These are phyloP conservation scores for Gymnodraco acuticeps DNA, from an alignment of 2,797 vertebrate genomes.

Conservation along the genomic window DNA sequence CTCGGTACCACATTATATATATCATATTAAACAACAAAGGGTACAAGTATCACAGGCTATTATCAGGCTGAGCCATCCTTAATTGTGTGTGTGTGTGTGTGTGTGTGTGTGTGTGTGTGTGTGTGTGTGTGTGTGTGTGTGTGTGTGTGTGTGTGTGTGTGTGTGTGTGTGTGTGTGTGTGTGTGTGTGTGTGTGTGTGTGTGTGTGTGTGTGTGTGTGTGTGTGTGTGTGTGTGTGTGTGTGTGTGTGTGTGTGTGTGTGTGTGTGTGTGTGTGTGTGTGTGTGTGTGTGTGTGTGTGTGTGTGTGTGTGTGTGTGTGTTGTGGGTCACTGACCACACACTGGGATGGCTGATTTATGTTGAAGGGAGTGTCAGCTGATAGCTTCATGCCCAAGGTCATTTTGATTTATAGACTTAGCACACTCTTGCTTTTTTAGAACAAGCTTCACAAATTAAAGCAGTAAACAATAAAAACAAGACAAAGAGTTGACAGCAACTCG, in stretches of 20 bases:
- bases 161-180: no score
- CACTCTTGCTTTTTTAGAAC: background rate
- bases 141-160: no score
- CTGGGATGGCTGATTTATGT: slow-evolving; percentile 61
- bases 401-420: slow-evolving; percentile 24
- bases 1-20: background rate
- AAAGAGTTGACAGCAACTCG: no score
- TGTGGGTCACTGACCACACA: slow-evolving; percentile 36
- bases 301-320: no score
- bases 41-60: background rate
- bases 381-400: slow-evolving; percentile 46
- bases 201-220: no score
- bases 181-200: no score
- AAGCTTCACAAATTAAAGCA: background rate
- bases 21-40: background rate
- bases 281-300: no score
- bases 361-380: slow-evolving; percentile 50
- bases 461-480: no score
- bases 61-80: background rate
- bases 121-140: background rate
- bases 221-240: no score
- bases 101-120: background rate
- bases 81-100: no score
- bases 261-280: no score
- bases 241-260: no score